A percentile compares a stretch with the other conserved stretches of the same genome.
phyloP scores from a whole-genome alignment of 1,140 invertebrate species.

The Caenorhabditis briggsae region DNA sequence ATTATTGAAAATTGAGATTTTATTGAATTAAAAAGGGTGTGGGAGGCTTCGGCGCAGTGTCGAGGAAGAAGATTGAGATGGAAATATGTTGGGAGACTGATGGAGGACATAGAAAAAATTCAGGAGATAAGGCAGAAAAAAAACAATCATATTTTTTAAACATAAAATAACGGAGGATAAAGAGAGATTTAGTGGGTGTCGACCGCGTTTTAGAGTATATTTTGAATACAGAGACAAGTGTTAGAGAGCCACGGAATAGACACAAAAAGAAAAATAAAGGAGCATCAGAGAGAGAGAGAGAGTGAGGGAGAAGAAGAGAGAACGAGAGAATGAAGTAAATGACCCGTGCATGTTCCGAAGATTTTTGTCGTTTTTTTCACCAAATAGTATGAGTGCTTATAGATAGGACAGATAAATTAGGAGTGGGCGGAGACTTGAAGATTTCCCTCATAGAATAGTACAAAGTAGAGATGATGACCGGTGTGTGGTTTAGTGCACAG shows the following conservation, averaged over 20 bases:
- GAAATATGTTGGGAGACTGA: neutral
- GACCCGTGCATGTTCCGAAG: slow-evolving; percentile 32
- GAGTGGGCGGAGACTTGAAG: neutral
- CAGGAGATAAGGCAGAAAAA: neutral
- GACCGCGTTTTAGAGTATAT: slow-evolving; percentile 18
- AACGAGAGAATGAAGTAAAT: slow-evolving; percentile 22
- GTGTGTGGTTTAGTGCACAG: neutral
- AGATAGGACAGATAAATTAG: slow-evolving; percentile 31
- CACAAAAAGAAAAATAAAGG: neutral
- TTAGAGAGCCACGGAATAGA: slow-evolving; percentile 5
- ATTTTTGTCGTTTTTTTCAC: neutral
- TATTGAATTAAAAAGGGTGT: slow-evolving; percentile 1
- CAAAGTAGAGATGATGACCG: slow-evolving; percentile 8
- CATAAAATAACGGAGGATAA: neutral
- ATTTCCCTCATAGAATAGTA: neutral
- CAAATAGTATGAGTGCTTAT: neutral
- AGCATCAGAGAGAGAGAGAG: slow-evolving; percentile 44
- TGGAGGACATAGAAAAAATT: neutral
- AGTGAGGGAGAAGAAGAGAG: neutral
- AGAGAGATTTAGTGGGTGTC: neutral
- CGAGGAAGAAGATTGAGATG: neutral
- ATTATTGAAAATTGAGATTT: neutral
- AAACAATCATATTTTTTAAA: no score
- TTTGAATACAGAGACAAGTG: slow-evolving; percentile 27
- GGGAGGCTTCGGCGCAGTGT: neutral